A percentile compares a stretch with the other conserved stretches of the same genome.
Conservation (phyloP, 2,888 invertebrate species). For the Julus scandinavius region DNA sequence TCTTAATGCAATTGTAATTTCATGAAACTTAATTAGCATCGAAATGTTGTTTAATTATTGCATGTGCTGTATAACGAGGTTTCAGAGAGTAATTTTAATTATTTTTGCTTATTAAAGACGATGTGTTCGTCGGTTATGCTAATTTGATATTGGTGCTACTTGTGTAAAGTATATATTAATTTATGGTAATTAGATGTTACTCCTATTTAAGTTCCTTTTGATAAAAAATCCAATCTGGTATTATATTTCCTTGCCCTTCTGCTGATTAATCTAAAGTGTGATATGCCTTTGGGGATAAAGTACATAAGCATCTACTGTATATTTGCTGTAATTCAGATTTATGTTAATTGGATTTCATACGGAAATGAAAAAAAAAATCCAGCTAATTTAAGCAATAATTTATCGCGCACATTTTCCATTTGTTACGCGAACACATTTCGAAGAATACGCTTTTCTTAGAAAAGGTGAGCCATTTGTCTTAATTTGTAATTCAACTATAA, state of each 20-base stretch:
- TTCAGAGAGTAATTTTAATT: too few relatives aligned
- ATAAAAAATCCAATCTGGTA: not conserved
- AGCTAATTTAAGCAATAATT: not conserved
- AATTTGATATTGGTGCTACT: not conserved
- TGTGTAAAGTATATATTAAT: not conserved
- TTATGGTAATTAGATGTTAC: too few relatives aligned
- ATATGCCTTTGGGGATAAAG: not conserved
- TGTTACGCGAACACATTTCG: not conserved
- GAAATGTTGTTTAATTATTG: too few relatives aligned
- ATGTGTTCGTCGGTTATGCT: not conserved
- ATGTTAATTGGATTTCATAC: not conserved
- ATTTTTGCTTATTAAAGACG: not conserved
- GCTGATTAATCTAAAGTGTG: not conserved
- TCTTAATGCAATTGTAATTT: too few relatives aligned
- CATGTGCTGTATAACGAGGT: too few relatives aligned
- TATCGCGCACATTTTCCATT: not conserved
- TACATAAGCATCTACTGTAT: not conserved
- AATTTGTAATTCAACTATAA: not conserved
- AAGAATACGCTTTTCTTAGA: not conserved
- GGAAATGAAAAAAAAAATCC: not conserved
- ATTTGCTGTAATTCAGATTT: not conserved
- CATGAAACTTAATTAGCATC: too few relatives aligned
- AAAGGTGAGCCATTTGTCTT: slow-evolving; percentile 1
- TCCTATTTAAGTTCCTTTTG: not conserved
- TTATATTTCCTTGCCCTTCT: not conserved